A percentile compares a stretch with the other conserved stretches of the same genome.
These are phyloP conservation scores for Rhodeus uyekii DNA, from an alignment of 2,797 vertebrate species.

Conservation along the genomic window DNA sequence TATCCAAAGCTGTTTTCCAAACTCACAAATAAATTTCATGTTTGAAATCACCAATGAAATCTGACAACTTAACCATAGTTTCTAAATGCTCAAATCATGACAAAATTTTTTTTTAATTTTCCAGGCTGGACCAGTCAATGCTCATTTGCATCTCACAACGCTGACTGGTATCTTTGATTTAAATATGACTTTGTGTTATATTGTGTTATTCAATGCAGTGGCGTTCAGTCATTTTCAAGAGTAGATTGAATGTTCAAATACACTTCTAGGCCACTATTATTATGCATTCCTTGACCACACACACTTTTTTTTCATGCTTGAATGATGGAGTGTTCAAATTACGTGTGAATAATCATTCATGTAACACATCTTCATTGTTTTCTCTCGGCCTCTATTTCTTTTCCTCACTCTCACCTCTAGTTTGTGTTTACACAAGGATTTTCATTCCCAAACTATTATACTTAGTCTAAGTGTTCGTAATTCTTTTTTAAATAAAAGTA, in stretches of 20 bases:
- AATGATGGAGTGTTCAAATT: constrained; percentile 15
- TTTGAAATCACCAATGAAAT: too few relatives aligned
- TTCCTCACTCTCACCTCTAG: neutral
- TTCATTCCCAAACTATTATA: constrained; percentile 8
- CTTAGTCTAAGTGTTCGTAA: neutral
- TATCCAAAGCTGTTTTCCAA: too few relatives aligned
- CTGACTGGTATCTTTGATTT: neutral
- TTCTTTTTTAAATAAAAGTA: neutral
- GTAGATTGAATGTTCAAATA: neutral
- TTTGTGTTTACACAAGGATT: constrained; percentile 9
- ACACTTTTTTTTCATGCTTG: neutral
- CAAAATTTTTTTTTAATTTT: too few relatives aligned
- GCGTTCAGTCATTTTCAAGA: neutral
- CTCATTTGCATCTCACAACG: too few relatives aligned
- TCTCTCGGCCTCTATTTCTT: neutral
- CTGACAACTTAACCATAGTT: too few relatives aligned
- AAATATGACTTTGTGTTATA: neutral
- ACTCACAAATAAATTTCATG: too few relatives aligned
- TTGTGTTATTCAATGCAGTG: neutral
- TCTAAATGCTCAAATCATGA: too few relatives aligned
- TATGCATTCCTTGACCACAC: neutral
- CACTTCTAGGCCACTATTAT: neutral
- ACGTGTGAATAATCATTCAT: neutral
- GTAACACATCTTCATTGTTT: neutral
- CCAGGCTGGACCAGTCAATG: too few relatives aligned